Evolutionary conservation across 2,888 invertebrate genomes (phyloP), one percentile per base, ranked within the genome.

Genomic region (Dinocampus coccinellae): DNA sequence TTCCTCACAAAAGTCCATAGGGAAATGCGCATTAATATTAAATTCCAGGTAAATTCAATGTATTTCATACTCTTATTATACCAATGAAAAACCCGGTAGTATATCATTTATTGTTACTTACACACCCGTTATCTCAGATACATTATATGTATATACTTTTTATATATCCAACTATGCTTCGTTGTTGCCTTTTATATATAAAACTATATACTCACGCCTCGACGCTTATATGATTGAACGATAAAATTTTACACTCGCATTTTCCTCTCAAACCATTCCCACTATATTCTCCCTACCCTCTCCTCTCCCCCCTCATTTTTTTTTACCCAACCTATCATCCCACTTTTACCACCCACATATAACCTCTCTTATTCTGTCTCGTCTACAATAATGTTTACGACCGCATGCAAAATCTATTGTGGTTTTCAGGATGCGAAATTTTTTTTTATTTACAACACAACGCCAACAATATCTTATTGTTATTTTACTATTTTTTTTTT

Each of bases 211-310:
- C 73, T 74, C 70, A 76, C 78, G 73, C 79, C 76, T 76, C 68
- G 76, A 76, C 78, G 79, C 79, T 81, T 76, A 78, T 74, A 80
- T 77, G 78, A 79, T 82, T 74, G 76, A 77, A 74, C 79, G 76
- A 73, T 81, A 80, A 81, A 80, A 82, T 77, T 81, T 81, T 80
- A 75, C 70, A 61, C 69, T 47, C 16, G 47, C 47, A 47, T 47
- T 70, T 69, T 70, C 67, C 64, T 72, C 71, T 72, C 71, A 72
- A 71, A 71, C 69, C 52, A 52, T 29, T 13, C 13, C 33, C 16
- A n/a, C n/a, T n/a, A n/a, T n/a, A n/a, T n/a, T n/a, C n/a, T n/a
- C n/a, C n/a, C n/a, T n/a, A n/a, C 22, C 20, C 24, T 53, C 20
- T 26, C 57, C 75, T 76, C 77, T 78, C 78, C 76, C 77, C 77